These are phyloP conservation scores for Mesorhabditis sp. DNA, from an alignment of 2,888 invertebrate genomes.

Conservation along the genomic window DNA sequence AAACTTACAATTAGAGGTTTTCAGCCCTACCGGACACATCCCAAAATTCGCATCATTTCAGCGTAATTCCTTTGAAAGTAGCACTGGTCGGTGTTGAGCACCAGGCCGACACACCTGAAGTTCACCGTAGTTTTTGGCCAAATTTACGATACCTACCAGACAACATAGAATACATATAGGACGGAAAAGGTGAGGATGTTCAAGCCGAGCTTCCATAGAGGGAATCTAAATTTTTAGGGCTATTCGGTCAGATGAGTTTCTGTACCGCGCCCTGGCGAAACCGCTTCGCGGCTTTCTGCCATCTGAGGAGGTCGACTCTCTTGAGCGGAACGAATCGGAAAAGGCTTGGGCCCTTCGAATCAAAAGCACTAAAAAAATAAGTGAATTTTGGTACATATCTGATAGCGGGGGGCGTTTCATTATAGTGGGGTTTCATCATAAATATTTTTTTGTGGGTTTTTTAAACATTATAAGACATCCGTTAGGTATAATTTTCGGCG, in stretches of 20 bases:
- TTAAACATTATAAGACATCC: no score
- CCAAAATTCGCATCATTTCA: slow-evolving; percentile 40
- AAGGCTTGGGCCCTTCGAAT: slow-evolving; percentile 39
- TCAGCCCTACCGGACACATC: slow-evolving; percentile 24
- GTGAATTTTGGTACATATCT: no score
- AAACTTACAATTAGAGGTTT: slow-evolving; percentile 9
- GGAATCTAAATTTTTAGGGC: slow-evolving; percentile 33
- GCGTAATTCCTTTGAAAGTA: slow-evolving; percentile 43
- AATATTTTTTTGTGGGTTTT: no score
- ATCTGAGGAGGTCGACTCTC: slow-evolving; percentile 9
- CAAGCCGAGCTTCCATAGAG: slow-evolving; percentile 51
- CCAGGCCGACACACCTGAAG: slow-evolving; percentile 41
- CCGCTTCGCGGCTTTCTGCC: no score
- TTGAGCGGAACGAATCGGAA: slow-evolving; percentile 35
- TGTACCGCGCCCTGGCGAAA: no score
- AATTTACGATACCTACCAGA: slow-evolving; percentile 35
- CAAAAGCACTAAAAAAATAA: slow-evolving; percentile 26
- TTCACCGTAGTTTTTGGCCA: neutral
- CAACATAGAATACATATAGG: slow-evolving; percentile 47
- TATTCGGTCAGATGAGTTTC: no score
- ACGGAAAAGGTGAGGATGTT: slow-evolving; percentile 53
- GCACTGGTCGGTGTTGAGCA: slow-evolving; percentile 37
- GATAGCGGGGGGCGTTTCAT: no score
- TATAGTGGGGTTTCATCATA: no score
- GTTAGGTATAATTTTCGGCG: neutral